Conservation (phyloP, 2,888 invertebrate genomes). For the Sminthurides aquaticus region DNA sequence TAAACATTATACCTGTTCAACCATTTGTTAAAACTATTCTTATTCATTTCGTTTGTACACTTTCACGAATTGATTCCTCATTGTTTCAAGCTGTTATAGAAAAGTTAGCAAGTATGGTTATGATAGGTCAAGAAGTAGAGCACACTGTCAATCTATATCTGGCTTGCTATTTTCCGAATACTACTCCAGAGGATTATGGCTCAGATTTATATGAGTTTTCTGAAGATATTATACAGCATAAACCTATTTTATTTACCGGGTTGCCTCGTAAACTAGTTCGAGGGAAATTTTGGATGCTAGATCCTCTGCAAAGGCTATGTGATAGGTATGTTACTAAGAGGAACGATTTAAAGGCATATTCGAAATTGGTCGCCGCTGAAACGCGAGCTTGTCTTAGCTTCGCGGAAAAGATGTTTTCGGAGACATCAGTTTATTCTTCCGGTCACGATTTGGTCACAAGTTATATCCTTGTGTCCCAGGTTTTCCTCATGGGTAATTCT, state of each 20-base stretch:
- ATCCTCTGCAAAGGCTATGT: constrained; percentile 14
- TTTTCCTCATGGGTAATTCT: constrained; percentile 18
- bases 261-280: constrained; percentile 5
- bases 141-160: constrained; percentile 9
- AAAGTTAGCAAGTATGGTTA: no score
- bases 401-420: constrained; percentile 2
- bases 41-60: no score
- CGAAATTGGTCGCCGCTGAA: constrained; percentile 5
- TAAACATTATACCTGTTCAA: no score
- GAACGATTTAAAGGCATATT: constrained; percentile 11
- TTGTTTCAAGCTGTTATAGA: no score
- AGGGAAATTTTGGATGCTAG: constrained; percentile 22
- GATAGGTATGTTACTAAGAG: constrained; percentile 6
- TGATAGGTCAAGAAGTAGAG: no score
- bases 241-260: constrained; percentile 9
- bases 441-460: constrained; percentile 7
- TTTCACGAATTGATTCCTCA: no score
- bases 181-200: neutral
- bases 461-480: constrained; percentile 15
- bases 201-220: neutral
- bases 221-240: neutral
- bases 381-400: constrained; percentile 11
- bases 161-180: constrained; percentile 18
- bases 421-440: neutral
- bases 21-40: no score